Conservation (phyloP, 1,140 invertebrate genomes). For the Manduca sexta region DNA sequence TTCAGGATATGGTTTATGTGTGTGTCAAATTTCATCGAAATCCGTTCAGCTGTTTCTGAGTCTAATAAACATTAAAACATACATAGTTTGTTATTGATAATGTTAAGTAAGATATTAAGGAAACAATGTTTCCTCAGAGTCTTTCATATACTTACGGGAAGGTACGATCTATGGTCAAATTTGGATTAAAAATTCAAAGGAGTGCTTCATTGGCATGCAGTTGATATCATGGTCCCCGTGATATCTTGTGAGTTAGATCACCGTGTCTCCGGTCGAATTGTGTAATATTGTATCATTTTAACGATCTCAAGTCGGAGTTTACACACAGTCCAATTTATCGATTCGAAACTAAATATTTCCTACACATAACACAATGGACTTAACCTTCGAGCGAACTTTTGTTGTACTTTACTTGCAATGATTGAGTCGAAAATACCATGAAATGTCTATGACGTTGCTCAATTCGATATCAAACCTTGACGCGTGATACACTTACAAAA, state of each 20-base stretch:
- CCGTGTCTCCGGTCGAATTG: not conserved
- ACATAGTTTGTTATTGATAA: too few species aligned
- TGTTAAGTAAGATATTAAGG: too few species aligned
- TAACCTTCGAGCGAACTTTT: not conserved
- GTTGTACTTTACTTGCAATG: not conserved
- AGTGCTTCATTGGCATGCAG: too few species aligned
- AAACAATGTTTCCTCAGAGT: too few species aligned
- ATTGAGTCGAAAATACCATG: not conserved
- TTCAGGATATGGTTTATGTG: too few species aligned
- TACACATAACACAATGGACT: not conserved
- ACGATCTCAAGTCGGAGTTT: not conserved
- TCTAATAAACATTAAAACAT: too few species aligned
- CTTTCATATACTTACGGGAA: too few species aligned
- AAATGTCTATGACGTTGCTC: not conserved
- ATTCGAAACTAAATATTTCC: not conserved
- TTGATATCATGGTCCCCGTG: conserved; percentile 2
- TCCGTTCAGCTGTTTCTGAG: too few species aligned
- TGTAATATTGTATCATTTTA: not conserved
- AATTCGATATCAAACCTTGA: not conserved
- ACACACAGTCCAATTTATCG: not conserved
- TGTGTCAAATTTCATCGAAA: too few species aligned
- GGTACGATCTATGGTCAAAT: too few species aligned
- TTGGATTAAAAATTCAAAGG: too few species aligned
- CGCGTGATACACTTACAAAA: not conserved
- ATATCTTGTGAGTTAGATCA: not conserved